Evolutionary conservation across 2,888 invertebrate genomes (phyloP).

Genomic region (Digitonthophagus gazella): DNA sequence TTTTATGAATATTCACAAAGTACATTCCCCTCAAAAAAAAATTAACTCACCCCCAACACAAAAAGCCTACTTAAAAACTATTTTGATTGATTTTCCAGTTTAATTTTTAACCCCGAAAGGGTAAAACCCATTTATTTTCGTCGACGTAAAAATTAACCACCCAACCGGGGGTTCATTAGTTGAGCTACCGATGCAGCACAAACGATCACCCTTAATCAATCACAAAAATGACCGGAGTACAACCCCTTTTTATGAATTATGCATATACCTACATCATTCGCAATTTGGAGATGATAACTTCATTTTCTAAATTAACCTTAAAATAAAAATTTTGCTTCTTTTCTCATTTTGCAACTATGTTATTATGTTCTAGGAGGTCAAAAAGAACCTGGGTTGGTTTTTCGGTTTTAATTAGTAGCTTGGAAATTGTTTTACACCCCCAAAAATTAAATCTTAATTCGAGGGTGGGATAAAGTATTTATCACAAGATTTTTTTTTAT

Average conservation of each 20-base stretch:
- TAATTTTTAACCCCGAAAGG: conserved; percentile 20
- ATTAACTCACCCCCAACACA: too few relatives aligned
- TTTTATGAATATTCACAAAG: too few relatives aligned
- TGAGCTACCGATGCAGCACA: conserved; percentile 18
- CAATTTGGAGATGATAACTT: conserved; percentile 29
- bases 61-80: too few relatives aligned
- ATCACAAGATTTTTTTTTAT: too few relatives aligned
- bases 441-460: too few relatives aligned
- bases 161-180: conserved; percentile 14
- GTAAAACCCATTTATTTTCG: conserved; percentile 22
- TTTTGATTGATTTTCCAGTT: conserved; percentile 14
- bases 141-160: conserved; percentile 13
- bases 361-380: conserved; percentile 25
- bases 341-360: conserved; percentile 10
- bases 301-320: conserved; percentile 33
- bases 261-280: conserved; percentile 17
- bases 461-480: too few relatives aligned
- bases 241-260: conserved; percentile 25
- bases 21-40: too few relatives aligned
- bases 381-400: too few relatives aligned
- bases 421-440: too few relatives aligned
- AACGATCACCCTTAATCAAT: conserved; percentile 22
- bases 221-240: conserved; percentile 1
- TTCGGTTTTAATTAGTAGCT: conserved; percentile 5
- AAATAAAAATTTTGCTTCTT: too few relatives aligned